Evolutionary conservation across 2,113 vertebrate genomes (phyloP), one percentile per base, ranked within the genome.

Genomic region (Hippocampus comes): DNA sequence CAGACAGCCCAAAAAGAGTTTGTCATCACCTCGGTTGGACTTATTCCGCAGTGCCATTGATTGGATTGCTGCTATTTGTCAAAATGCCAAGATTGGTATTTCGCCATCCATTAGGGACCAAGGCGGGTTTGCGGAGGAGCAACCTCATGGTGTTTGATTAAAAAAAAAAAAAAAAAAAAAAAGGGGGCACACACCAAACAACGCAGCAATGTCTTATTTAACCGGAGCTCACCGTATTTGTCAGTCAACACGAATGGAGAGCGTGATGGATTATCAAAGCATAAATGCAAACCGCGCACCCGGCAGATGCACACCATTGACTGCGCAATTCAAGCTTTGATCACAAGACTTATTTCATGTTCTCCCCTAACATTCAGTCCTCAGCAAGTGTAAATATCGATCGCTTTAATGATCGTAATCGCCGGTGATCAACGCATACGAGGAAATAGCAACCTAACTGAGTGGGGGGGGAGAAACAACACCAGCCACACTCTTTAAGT

Each of bases 71-170:
- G 67, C 73, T 79, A 89, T 90, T 84, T 84, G 78, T 91, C 74
- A 88, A 78, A 72, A 81, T 86, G 87, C 73, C 83, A 82, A 77
- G 48, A 71, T 38, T 88, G 87, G 82, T 84, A 88, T 91, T 91
- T 90, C 70, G 77, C 85, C 68, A 72, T 84, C 83, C 86, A 82
- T 76, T 78, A 72, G 78, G 74, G 79, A 82, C 73, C 66, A 81
- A 67, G 72, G 77, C 73, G 79, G 17, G 0, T 73, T 38, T 68
- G 71, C 68, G 34, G 67, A 63, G 84, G 81, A 82, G 76, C 82
- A 81, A 76, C 73, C 75, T 78, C 7, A 0, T 76, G 68, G 73
- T 89, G 85, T 89, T 76, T 75, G 86, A 91, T 91, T 82, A 53
- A 21, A 15, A 21, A 51, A 42, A 21, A 83, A 82, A 83, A 78